These are phyloP conservation scores for Gavia stellata DNA, from an alignment of 2,113 vertebrate genomes.

Conservation along the genomic window DNA sequence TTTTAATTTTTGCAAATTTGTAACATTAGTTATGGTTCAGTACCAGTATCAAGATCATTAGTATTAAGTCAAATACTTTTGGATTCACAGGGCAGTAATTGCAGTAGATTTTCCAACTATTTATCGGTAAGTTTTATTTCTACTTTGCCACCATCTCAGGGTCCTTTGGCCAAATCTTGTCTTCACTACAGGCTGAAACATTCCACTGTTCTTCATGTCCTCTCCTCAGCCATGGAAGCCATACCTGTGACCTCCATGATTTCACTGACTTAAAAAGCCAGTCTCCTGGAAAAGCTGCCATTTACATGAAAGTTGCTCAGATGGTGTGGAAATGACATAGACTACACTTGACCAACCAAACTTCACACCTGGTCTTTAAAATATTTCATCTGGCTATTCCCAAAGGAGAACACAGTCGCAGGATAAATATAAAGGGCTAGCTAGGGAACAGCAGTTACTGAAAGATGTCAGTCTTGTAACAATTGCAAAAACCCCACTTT, in stretches of 20 bases:
- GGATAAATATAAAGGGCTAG: neutral
- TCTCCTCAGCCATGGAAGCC: neutral
- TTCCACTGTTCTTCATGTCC: neutral
- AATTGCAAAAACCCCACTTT: neutral
- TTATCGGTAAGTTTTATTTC: conserved; percentile 60
- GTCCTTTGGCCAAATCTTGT: conserved; percentile 22
- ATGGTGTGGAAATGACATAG: neutral
- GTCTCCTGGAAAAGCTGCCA: neutral
- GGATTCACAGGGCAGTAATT: conserved; percentile 75
- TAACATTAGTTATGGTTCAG: conserved; percentile 84
- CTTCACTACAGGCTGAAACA: neutral
- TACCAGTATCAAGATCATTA: conserved; percentile 80
- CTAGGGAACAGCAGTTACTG: neutral
- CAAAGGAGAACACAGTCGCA: neutral
- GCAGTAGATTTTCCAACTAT: conserved; percentile 65
- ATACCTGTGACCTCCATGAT: neutral
- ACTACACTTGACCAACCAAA: neutral
- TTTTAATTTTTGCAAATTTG: conserved; percentile 83
- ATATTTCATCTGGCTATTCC: neutral
- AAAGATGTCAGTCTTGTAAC: neutral
- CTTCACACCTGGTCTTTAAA: neutral
- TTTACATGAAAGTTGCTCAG: neutral
- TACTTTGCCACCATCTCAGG: conserved; percentile 16
- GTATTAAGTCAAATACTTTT: conserved; percentile 74
- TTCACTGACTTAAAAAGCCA: neutral